Base-by-base conservation (phyloP, 2,797 vertebrate species). In the Enteromius radiatus region DNA sequence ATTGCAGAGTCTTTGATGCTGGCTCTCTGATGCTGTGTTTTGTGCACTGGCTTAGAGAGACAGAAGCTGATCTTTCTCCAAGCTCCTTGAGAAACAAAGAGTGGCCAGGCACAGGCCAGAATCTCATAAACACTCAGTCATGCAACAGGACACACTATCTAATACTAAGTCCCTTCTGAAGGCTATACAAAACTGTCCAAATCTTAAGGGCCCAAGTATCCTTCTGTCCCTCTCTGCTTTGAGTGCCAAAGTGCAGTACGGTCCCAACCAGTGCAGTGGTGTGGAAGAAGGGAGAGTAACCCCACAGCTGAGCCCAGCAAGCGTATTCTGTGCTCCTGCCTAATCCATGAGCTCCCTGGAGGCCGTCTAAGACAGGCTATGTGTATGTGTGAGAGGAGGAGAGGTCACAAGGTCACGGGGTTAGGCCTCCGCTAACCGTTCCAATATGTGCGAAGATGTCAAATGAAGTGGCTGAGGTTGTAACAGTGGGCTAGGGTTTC, bases 401-500 rank as follows among this genome's bases (percentile, higher is more conserved):
- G 68, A 56, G 86, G 88, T 92, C 86, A 82, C 28, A 11, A 76
- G 89, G 89, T 91, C 84, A 76, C 1, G 0, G 80, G 89, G 89
- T 89, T 85, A 86, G 86, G 87, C 61, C 76, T 76, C 79, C 54
- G 78, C 84, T 91, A 90, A 92, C 84, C 76, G 79, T 90, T 92
- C 84, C 90, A 90, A 82, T 87, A 84, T 93, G 90, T 90, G 87
- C 85, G 78, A 73, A 88, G 85, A 89, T 89, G 87, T 82, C 84
- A 75, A 86, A 82, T 49, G 17, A 71, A 73, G 80, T 63, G 38
- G 52, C 56, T 65, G 33, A 81, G 79, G 82, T 85, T 90, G 88
- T 87, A 90, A 89, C 86, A 87, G 75, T 15, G 65, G 84, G 81
- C 61, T 92, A 83, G 26, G 31, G 84, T 93, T 95, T 92, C 91